Conservation (phyloP, 2,888 invertebrate genomes). For the Drosophila birchii region DNA sequence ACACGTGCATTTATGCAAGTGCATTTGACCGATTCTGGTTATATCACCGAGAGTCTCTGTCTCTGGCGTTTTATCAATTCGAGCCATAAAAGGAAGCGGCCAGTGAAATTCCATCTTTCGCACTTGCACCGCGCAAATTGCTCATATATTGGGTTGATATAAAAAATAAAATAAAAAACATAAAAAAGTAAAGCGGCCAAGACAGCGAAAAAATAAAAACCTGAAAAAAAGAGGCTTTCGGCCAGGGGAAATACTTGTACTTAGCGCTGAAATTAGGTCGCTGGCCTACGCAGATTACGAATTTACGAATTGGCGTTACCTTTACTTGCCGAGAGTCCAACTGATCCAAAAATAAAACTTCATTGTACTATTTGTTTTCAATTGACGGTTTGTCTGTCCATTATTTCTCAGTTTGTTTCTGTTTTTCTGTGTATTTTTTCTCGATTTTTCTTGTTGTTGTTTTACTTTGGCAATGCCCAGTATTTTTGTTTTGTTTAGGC, state of each 20-base stretch:
- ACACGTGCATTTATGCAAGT: slow-evolving; percentile 44
- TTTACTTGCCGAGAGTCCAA: slow-evolving; percentile 35
- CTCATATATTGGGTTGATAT: slow-evolving; percentile 22
- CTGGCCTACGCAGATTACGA: slow-evolving; percentile 44
- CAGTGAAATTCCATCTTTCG: slow-evolving; percentile 27
- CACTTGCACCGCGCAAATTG: slow-evolving; percentile 18
- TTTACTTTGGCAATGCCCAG: slow-evolving; percentile 21
- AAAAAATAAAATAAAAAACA: neutral
- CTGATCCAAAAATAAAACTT: slow-evolving; percentile 49
- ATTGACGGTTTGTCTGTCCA: slow-evolving; percentile 65
- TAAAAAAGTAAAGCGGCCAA: slow-evolving; percentile 4
- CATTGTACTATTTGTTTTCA: slow-evolving; percentile 53
- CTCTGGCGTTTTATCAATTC: slow-evolving; percentile 11
- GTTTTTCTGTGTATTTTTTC: slow-evolving; percentile 6
- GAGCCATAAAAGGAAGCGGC: slow-evolving; percentile 27
- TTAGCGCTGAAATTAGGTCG: slow-evolving; percentile 40
- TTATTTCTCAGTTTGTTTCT: slow-evolving; percentile 51
- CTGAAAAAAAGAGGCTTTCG: slow-evolving; percentile 13
- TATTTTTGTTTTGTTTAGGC: slow-evolving; percentile 25
- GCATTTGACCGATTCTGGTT: slow-evolving; percentile 28
- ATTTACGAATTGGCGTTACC: slow-evolving; percentile 30
- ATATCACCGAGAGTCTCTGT: slow-evolving; percentile 7
- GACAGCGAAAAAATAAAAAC: slow-evolving; percentile 14
- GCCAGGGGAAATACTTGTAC: slow-evolving; percentile 26
- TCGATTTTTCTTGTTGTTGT: slow-evolving; percentile 14